Evolutionary conservation across 2,113 vertebrate genomes (phyloP).

Genomic region (Cebus imitator): DNA sequence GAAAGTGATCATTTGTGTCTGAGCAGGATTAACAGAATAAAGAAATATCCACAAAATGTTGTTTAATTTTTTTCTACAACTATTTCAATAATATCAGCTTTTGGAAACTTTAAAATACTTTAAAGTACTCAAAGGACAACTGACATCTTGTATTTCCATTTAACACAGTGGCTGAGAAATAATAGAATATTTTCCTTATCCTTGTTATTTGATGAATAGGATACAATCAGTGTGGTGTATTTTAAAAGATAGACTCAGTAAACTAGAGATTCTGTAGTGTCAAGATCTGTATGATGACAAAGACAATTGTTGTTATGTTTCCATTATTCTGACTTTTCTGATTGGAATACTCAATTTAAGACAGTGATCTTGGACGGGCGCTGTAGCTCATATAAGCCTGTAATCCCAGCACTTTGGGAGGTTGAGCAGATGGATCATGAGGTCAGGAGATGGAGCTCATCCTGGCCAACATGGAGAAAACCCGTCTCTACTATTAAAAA

Average conservation of each 20-base stretch:
- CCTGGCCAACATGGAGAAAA: too few species aligned
- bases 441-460: too few species aligned
- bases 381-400: too few species aligned
- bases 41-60: background rate
- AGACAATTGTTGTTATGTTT: background rate
- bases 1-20: conserved; percentile 20
- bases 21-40: background rate
- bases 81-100: background rate
- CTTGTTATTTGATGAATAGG: background rate
- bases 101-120: background rate
- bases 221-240: background rate
- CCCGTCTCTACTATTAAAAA: too few species aligned
- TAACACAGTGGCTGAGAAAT: background rate
- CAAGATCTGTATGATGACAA: background rate
- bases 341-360: background rate
- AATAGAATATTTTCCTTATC: background rate
- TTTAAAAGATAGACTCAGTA: background rate
- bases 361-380: background rate
- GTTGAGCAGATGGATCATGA: too few species aligned
- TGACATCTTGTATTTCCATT: background rate
- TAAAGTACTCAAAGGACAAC: background rate
- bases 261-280: background rate
- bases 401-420: too few species aligned
- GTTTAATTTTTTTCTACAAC: background rate
- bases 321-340: background rate